Evolutionary conservation across 1,140 invertebrate genomes (phyloP).

Genomic region (Ptiloglossa arizonensis): DNA sequence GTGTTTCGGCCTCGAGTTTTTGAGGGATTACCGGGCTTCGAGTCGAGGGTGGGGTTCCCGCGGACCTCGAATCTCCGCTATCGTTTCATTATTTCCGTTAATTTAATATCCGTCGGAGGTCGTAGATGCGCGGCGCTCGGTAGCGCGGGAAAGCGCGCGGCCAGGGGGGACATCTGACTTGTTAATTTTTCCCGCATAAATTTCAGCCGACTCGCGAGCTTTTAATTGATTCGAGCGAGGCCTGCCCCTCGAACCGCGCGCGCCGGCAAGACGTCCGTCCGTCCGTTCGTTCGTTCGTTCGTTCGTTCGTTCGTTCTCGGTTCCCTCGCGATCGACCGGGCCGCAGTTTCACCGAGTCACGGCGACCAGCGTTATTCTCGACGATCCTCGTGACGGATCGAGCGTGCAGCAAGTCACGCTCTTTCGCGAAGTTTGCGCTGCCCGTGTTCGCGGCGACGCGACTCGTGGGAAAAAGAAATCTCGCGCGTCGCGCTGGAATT

Average conservation of each 20-base stretch:
- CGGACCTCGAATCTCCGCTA: conserved; percentile 61
- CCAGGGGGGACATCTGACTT: conserved; percentile 77
- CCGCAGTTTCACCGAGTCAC: conserved; percentile 46
- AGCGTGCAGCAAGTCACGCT: background rate
- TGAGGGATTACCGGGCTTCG: conserved; percentile 59
- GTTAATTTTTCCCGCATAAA: conserved; percentile 82
- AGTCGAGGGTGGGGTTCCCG: conserved; percentile 14
- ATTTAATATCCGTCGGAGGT: conserved; percentile 73
- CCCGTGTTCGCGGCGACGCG: background rate
- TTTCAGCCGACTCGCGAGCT: conserved; percentile 72
- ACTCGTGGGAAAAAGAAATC: background rate
- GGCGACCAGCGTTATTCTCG: conserved; percentile 24
- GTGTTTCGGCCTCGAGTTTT: conserved; percentile 66
- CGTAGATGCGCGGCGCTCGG: background rate
- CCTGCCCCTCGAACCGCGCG: conserved; percentile 26
- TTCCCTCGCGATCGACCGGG: conserved; percentile 3
- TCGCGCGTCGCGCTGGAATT: background rate
- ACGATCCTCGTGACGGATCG: background rate
- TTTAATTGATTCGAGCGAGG: conserved; percentile 79
- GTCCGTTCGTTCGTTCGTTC: background rate
- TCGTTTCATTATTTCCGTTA: conserved; percentile 79
- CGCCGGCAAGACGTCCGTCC: conserved; percentile 15
- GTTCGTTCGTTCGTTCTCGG: background rate
- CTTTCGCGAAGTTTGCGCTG: background rate
- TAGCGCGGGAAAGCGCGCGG: conserved; percentile 19